Base-by-base conservation (phyloP, 2,888 invertebrate genomes). In the Leptopilina syphax region DNA sequence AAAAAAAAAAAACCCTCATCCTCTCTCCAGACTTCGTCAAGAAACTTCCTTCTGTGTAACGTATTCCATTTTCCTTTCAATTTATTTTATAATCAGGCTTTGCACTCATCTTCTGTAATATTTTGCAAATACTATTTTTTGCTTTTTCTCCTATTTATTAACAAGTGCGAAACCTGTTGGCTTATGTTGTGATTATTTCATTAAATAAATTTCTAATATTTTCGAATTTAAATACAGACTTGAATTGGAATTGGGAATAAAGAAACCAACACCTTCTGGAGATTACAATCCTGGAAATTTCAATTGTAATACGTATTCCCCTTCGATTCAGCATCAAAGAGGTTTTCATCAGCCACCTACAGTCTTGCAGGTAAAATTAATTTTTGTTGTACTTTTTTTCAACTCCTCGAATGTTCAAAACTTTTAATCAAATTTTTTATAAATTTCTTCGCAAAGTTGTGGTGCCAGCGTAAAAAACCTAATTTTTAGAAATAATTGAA, bases 211-310 rank as follows among this genome's bases (percentile, higher is more conserved):
- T 27, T 79, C 76, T 67, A 77, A 44, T 13, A 54, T 47, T 54
- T 63, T 79, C 12, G 8, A 13, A 60, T 77, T 63, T 73, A 9
- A 54, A 34, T 13, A 34, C 76, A 90, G 92, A 78, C 92, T 95
- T 80, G 94, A 93, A 87, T 91, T 94, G 79, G 94, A 94, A 82
- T 90, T 95, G 84, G 95, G 94, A 7, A 92, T 94, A 65, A 92
- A 93, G 78, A 93, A 93, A 79, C 88, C 88, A 65, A n/a, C 80
- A 1, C 54, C 79, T 24, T 10, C 54, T 18, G 50, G 82, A 7
- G 76, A 82, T 13, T 85, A 83, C 24, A 86, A 86, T 79, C 84
- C 84, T 24, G 82, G 85, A 3, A 87, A 84, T 47, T 89, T 88
- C 41, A 87, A 86, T 78, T 70, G 86, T 1, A 44, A 82, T 0